Conservation (phyloP, 2,888 invertebrate genomes). For the Drosophila formosana region DNA sequence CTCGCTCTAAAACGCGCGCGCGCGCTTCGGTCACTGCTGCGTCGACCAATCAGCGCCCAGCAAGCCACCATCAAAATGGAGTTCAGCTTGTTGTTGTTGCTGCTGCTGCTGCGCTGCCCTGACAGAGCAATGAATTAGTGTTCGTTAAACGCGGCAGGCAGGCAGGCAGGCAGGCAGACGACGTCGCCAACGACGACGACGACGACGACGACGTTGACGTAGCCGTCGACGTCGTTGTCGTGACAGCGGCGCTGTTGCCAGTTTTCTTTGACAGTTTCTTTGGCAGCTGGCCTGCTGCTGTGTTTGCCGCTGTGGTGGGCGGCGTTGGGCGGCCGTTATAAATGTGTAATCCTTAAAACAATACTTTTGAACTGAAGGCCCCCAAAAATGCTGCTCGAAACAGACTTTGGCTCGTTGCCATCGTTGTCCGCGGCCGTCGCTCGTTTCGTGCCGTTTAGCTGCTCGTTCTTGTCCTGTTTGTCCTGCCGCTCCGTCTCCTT, state of each 20-base stretch:
- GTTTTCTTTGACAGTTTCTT: conserved; percentile 57
- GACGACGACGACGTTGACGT: conserved; percentile 14
- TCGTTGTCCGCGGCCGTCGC: conserved; percentile 30
- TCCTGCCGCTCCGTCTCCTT: not conserved
- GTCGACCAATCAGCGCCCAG: conserved; percentile 53
- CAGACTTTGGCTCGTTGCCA: conserved; percentile 46
- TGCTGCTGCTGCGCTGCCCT: conserved; percentile 51
- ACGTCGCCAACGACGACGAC: conserved; percentile 10
- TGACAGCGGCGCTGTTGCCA: conserved; percentile 62
- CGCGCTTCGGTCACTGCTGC: not conserved
- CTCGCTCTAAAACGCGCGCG: conserved; percentile 56
- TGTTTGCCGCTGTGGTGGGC: not conserved
- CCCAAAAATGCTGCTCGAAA: conserved; percentile 53
- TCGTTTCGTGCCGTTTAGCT: conserved; percentile 56
- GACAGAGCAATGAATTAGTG: conserved; percentile 82
- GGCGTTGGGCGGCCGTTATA: conserved; percentile 30
- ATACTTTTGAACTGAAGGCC: conserved; percentile 65
- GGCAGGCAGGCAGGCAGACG: conserved; percentile 38
- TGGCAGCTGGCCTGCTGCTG: conserved; percentile 6
- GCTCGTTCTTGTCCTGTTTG: conserved; percentile 25
- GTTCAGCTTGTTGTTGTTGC: conserved; percentile 37
- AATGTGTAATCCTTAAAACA: conserved; percentile 70
- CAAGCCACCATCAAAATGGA: conserved; percentile 63
- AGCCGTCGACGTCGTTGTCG: not conserved
- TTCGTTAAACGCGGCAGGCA: conserved; percentile 76